phyloP scores from a whole-genome alignment of 2,113 vertebrate genomes.

The Gallinago paraguaiae region DNA sequence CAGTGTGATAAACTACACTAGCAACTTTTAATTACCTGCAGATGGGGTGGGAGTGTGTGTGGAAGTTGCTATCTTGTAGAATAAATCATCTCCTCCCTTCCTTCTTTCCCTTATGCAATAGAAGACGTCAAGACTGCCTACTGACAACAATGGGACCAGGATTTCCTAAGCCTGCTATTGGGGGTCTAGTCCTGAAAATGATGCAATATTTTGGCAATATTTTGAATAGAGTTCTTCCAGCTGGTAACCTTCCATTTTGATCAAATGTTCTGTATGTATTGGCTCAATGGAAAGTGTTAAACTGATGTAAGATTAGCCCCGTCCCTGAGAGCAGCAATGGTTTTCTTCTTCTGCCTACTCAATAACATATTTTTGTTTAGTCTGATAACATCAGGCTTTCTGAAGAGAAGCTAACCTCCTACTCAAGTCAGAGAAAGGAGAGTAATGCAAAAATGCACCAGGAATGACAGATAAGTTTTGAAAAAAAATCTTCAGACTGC shows the following conservation, averaged over 20 bases:
- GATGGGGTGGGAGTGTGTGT: neutral
- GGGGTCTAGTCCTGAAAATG: neutral
- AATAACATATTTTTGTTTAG: neutral
- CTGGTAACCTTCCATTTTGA: neutral
- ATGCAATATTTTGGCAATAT: neutral
- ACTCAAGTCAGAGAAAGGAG: neutral
- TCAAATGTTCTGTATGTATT: neutral
- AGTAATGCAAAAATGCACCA: neutral
- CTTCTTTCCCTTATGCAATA: neutral
- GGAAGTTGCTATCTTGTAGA: neutral
- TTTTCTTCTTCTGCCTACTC: neutral
- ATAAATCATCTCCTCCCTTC: neutral
- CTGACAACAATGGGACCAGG: neutral
- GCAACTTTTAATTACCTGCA: constrained; percentile 31
- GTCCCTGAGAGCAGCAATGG: neutral
- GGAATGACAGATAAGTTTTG: neutral
- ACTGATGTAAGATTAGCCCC: neutral
- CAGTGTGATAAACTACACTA: neutral
- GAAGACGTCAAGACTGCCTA: neutral
- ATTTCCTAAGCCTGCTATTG: neutral
- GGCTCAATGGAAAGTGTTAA: neutral
- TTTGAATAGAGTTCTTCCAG: neutral
- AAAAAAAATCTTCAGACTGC: neutral
- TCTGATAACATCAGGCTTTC: neutral
- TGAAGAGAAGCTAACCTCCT: neutral